Conservation (phyloP, 2,888 invertebrate species). For the Oxycera nigricornis region DNA sequence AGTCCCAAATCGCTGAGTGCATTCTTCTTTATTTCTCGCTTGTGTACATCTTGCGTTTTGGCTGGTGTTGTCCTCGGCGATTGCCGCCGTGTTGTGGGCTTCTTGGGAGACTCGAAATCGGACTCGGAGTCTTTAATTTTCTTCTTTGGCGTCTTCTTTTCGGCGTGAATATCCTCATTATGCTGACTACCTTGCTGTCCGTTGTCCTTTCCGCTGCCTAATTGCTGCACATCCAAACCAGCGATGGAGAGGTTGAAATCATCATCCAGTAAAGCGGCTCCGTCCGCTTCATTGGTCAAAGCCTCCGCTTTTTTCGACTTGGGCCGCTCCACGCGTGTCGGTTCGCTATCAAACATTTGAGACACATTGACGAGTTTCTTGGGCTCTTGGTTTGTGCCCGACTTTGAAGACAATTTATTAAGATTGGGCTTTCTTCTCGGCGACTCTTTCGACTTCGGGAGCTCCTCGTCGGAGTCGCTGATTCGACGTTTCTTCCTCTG, state of each 20-base stretch:
- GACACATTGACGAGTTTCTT: slow-evolving; percentile 63
- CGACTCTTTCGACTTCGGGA: slow-evolving; percentile 53
- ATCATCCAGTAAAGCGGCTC: slow-evolving; percentile 63
- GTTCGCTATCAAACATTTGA: slow-evolving; percentile 68
- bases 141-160: not conserved
- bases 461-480: slow-evolving; percentile 63
- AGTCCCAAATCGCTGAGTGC: slow-evolving; percentile 33
- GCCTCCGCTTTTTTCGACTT: slow-evolving; percentile 64
- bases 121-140: not conserved
- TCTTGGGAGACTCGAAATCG: slow-evolving; percentile 41
- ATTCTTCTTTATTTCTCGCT: slow-evolving; percentile 15
- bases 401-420: slow-evolving; percentile 51
- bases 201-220: slow-evolving; percentile 30
- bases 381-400: slow-evolving; percentile 57
- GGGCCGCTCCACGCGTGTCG: slow-evolving; percentile 66
- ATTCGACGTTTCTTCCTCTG: slow-evolving; percentile 54
- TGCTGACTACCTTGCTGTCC: not conserved
- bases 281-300: slow-evolving; percentile 54
- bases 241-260: slow-evolving; percentile 66
- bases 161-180: too few relatives aligned
- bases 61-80: not conserved
- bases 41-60: slow-evolving; percentile 22
- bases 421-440: slow-evolving; percentile 51
- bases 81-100: not conserved
- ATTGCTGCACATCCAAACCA: slow-evolving; percentile 52